These are phyloP conservation scores for Lates japonicus DNA, from an alignment of 2,797 vertebrate genomes.

Conservation along the genomic window DNA sequence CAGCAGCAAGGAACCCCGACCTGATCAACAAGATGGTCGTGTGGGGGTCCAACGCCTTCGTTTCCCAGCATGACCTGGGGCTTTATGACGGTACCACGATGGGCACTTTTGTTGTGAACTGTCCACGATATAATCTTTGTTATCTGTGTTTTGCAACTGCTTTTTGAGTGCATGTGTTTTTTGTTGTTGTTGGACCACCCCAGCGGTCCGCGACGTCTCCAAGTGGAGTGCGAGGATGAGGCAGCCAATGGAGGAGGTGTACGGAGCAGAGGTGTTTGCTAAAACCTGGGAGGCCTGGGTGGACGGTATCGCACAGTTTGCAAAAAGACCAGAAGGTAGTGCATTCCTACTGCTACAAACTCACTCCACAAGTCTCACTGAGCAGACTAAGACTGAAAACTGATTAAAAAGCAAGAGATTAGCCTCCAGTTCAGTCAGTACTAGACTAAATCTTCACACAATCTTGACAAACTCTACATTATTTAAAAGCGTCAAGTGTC, in stretches of 20 bases:
- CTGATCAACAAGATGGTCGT: slow-evolving; percentile 89
- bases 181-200: background rate
- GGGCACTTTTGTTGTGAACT: background rate
- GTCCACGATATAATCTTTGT: background rate
- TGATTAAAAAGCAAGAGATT: background rate
- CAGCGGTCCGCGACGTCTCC: slow-evolving; percentile 91
- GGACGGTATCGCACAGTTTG: slow-evolving; percentile 86
- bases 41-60: slow-evolving; percentile 90
- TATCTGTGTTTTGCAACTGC: background rate
- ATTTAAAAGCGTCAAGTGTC: background rate
- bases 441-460: background rate
- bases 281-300: slow-evolving; percentile 91
- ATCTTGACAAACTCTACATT: background rate
- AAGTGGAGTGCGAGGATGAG: slow-evolving; percentile 90
- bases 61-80: slow-evolving; percentile 88
- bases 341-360: background rate
- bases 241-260: slow-evolving; percentile 91
- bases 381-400: background rate
- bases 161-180: background rate
- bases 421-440: background rate
- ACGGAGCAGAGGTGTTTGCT: slow-evolving; percentile 88
- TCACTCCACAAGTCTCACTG: background rate
- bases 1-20: slow-evolving; percentile 87
- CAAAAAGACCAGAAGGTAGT: slow-evolving; percentile 86
- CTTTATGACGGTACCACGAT: slow-evolving; percentile 86